Conservation (phyloP, 30 jellyfish, hydroid and myxozoan species). For the Chironex yamaguchii region DNA sequence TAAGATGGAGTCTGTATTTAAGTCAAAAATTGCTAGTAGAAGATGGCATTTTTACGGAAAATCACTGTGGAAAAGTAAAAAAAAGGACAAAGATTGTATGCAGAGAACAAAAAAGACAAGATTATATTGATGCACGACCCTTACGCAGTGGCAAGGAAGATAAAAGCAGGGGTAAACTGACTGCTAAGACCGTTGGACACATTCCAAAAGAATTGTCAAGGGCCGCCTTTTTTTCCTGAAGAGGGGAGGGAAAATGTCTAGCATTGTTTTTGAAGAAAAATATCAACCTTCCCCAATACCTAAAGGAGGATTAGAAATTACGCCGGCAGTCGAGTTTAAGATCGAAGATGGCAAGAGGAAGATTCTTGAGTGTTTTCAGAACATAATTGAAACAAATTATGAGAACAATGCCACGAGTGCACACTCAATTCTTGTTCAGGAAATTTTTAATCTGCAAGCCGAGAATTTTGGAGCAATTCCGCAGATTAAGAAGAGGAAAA, state of each 20-base stretch:
- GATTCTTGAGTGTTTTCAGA: conserved; percentile 51
- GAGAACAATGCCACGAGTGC: conserved; percentile 38
- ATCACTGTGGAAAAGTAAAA: conserved; percentile 19
- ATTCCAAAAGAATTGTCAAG: conserved; percentile 33
- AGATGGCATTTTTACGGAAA: conserved; percentile 39
- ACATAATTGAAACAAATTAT: conserved; percentile 51
- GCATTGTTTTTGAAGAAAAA: conserved; percentile 13
- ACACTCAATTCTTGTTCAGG: conserved; percentile 52
- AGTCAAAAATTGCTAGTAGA: conserved; percentile 13
- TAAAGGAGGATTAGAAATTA: conserved; percentile 16
- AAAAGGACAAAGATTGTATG: conserved; percentile 29
- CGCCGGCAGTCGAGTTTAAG: conserved; percentile 3
- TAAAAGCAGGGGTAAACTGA: conserved; percentile 30
- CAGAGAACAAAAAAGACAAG: conserved; percentile 35
- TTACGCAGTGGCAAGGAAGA: conserved; percentile 42
- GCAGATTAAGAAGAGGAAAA: conserved; percentile 47
- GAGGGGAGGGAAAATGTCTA: conserved; percentile 12
- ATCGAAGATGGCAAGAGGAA: conserved; percentile 14
- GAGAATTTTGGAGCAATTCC: conserved; percentile 24
- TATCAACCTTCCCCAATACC: conserved; percentile 25
- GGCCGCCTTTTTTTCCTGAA: conserved; percentile 37
- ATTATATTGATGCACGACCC: conserved; percentile 49
- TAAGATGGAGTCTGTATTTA: conserved; percentile 22
- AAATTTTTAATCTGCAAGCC: conserved; percentile 59
- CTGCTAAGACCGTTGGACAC: conserved; percentile 33